phyloP scores from a whole-genome alignment of 2,888 invertebrate species.

The Clitarchus hookeri region DNA sequence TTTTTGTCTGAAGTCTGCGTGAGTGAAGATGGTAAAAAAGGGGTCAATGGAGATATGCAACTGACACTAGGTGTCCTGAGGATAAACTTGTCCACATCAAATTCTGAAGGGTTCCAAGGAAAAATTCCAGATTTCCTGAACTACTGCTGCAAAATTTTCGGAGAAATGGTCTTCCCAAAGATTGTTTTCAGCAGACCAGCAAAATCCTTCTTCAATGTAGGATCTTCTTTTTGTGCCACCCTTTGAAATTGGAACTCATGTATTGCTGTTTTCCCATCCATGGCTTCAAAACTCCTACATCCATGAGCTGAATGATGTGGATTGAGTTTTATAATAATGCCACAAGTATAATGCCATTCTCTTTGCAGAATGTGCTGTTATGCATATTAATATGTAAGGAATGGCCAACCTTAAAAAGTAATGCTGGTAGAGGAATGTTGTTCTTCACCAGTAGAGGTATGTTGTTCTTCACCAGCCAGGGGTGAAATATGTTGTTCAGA shows the following conservation, averaged over 20 bases:
- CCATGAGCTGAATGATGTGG: slow-evolving; percentile 52
- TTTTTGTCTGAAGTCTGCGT: no score
- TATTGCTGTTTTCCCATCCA: slow-evolving; percentile 48
- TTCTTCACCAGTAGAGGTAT: slow-evolving; percentile 46
- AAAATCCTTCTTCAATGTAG: slow-evolving; percentile 46
- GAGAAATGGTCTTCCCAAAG: not conserved
- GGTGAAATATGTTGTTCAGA: slow-evolving; percentile 42
- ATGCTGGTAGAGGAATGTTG: no score
- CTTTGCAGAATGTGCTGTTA: slow-evolving; percentile 51
- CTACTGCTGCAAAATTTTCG: not conserved
- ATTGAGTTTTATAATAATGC: slow-evolving; percentile 52
- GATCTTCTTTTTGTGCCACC: slow-evolving; percentile 38
- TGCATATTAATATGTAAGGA: slow-evolving; percentile 47
- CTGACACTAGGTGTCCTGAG: no score
- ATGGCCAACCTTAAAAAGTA: slow-evolving; percentile 45
- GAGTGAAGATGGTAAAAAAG: no score
- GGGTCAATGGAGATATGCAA: no score
- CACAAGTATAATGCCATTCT: slow-evolving; percentile 50
- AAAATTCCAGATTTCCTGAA: no score
- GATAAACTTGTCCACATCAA: not conserved
- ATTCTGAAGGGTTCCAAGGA: no score
- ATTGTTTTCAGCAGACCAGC: slow-evolving; percentile 39
- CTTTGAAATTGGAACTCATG: slow-evolving; percentile 46
- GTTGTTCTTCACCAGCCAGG: slow-evolving; percentile 42
- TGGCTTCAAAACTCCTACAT: slow-evolving; percentile 49